Evolutionary conservation across 2,888 invertebrate species (phyloP), one percentile per base, ranked within the genome.

Genomic region (Sinentomon sp.): DNA sequence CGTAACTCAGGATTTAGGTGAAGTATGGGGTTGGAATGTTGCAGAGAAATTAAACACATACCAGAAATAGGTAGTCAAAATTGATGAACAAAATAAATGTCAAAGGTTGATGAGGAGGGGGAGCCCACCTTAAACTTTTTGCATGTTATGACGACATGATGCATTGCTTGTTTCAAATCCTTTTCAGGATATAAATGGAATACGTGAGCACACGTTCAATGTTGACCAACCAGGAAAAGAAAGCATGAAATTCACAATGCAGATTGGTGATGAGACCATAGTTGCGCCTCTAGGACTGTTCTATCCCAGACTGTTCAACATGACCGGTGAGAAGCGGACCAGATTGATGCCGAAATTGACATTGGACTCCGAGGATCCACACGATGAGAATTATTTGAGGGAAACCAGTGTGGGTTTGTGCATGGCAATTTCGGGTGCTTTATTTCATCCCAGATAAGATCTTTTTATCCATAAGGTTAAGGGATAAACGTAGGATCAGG

Each of bases 311-410:
- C 51, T 87, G 35, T 63, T 87, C 16, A 75, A 73, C 46, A 69
- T 85, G 12, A 83, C 83, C 1, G 78, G 78, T 0, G 34, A 48
- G 3, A 76, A 80, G 50, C n/a, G n/a, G n/a, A n/a, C n/a, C n/a
- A n/a, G n/a, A n/a, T n/a, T n/a, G n/a, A n/a, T n/a, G n/a, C n/a
- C n/a, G n/a, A n/a, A n/a, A n/a, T n/a, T n/a, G n/a, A n/a, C n/a
- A n/a, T n/a, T n/a, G 3, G 83, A 87, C 48, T 70, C 83, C 0
- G 82, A 83, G 53, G 89, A 89, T 55, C 83, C 83, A 3, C 80
- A 82, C 49, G 87, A 89, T 58, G 80, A 80, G 10, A 75, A 77
- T 48, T 89, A 82, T 49, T 57, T 89, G 9, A 61, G 78, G 39
- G 87, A 87, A 57, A 87, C 80, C 1, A 72, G 80, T 41, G 66